phyloP scores from a whole-genome alignment of 2,113 vertebrate species.

The Aldabrachelys gigantea region DNA sequence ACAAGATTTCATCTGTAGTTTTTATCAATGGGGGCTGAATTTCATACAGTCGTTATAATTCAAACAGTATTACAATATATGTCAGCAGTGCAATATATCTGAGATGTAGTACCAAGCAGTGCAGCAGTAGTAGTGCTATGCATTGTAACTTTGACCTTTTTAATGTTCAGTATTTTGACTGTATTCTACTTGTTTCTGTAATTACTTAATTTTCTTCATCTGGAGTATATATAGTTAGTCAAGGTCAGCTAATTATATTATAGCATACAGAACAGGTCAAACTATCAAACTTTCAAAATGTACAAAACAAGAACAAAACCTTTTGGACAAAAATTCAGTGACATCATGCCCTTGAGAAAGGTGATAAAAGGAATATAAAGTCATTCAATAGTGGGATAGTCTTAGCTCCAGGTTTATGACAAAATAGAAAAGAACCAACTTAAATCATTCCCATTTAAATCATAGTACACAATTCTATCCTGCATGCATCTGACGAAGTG shows the following conservation, averaged over 20 bases:
- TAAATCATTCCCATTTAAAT: background rate
- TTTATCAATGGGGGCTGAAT: background rate
- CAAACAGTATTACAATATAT: background rate
- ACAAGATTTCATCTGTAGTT: background rate
- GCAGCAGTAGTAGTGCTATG: accelerated
- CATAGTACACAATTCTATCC: background rate
- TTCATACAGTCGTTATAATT: background rate
- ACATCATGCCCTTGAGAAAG: background rate
- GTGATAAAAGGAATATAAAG: background rate
- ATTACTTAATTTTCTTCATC: background rate
- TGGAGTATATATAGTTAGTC: background rate
- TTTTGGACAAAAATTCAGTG: background rate
- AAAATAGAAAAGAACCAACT: background rate
- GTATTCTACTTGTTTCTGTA: background rate
- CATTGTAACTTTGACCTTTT: background rate
- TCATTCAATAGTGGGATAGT: background rate
- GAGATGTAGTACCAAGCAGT: background rate
- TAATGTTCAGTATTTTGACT: background rate
- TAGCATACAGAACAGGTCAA: background rate
- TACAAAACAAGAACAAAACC: background rate
- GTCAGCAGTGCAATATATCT: background rate
- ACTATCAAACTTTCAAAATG: accelerated
- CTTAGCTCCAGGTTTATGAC: background rate
- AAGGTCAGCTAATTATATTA: background rate
- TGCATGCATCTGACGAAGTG: background rate